Conservation (phyloP, 2,797 vertebrate species). For the Myiothlypis coronata region DNA sequence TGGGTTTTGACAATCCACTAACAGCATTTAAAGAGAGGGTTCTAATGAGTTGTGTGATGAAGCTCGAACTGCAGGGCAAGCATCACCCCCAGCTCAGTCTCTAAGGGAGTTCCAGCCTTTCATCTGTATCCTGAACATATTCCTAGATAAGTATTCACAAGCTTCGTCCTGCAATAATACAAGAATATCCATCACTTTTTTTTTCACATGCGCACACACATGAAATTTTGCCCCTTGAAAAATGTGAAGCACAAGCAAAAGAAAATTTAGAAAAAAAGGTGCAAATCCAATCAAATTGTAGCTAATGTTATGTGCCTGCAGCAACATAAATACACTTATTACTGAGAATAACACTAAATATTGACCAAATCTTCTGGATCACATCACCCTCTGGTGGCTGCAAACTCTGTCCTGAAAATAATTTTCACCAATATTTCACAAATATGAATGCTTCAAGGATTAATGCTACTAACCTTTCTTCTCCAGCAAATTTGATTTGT, state of each 20-base stretch:
- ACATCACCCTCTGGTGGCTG: constrained; percentile 35
- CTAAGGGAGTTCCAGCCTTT: not conserved
- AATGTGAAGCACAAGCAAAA: not conserved
- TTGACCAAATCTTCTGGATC: not conserved
- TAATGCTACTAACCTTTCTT: not conserved
- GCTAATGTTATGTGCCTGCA: not conserved
- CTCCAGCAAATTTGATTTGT: not conserved
- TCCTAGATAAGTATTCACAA: not conserved
- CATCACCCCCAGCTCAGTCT: not conserved
- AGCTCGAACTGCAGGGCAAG: not conserved
- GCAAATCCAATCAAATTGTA: not conserved
- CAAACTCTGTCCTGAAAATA: not conserved
- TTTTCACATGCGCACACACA: not conserved
- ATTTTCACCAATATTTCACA: not conserved
- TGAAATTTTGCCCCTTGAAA: not conserved
- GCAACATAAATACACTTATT: not conserved
- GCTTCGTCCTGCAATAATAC: not conserved
- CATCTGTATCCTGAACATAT: not conserved
- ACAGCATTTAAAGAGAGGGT: not conserved
- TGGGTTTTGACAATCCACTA: not conserved
- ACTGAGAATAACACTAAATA: not conserved
- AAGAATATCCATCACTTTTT: not conserved
- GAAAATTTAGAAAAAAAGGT: not conserved
- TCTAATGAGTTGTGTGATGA: not conserved
- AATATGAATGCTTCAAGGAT: not conserved